Evolutionary conservation across 2,888 invertebrate genomes (phyloP).

Genomic region (Pharmacophagus antenor): DNA sequence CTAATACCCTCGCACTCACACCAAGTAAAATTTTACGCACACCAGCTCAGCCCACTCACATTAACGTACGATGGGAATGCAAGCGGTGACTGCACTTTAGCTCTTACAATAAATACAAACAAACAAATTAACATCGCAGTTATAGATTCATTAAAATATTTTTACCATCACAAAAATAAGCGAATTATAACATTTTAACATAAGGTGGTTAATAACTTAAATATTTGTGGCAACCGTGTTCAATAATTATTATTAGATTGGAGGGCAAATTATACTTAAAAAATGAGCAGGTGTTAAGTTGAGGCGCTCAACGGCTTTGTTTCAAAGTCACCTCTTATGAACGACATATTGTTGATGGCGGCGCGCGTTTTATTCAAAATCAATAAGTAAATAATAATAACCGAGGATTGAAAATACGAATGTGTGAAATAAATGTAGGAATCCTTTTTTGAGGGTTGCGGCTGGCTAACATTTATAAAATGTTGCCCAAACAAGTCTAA

Average conservation of each 20-base stretch:
- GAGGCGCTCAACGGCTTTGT: constrained; percentile 72
- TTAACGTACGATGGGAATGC: constrained; percentile 67
- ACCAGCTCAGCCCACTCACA: constrained; percentile 57
- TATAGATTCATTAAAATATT: constrained; percentile 44
- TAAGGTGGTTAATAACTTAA: constrained; percentile 7
- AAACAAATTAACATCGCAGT: constrained; percentile 72
- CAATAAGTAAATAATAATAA: constrained; percentile 77
- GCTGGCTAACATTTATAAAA: constrained; percentile 20
- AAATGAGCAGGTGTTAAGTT: constrained; percentile 68
- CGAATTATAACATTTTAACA: not conserved
- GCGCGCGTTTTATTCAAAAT: constrained; percentile 70
- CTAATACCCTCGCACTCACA: constrained; percentile 54
- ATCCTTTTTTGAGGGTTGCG: constrained; percentile 58
- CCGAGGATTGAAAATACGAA: constrained; percentile 64
- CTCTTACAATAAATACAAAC: constrained; percentile 79
- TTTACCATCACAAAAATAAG: constrained; percentile 22
- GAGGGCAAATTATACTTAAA: constrained; percentile 40
- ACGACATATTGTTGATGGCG: constrained; percentile 76
- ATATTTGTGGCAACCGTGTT: constrained; percentile 10
- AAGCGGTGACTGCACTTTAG: constrained; percentile 80
- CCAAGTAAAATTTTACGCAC: constrained; percentile 45
- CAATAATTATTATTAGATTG: constrained; percentile 26
- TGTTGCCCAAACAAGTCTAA: constrained; percentile 6
- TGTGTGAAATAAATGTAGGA: constrained; percentile 73
- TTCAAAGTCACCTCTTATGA: constrained; percentile 76